Base-by-base conservation (phyloP, 92 coral and sea anemone species). In the Paramuricea clavata region DNA sequence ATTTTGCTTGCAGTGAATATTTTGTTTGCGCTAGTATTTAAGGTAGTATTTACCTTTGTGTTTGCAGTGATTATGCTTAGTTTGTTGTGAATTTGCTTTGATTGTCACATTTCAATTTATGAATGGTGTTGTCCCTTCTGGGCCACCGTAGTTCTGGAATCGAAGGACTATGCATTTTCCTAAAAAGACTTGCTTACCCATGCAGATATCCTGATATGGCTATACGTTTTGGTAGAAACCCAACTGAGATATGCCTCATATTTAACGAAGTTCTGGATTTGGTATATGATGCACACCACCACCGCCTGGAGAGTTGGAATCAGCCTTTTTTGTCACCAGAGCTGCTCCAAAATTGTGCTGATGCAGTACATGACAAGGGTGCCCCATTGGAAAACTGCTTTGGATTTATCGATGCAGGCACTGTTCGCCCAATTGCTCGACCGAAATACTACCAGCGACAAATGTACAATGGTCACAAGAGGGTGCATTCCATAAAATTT, bases 181-280 rank as follows among this genome's bases (percentile, higher is more conserved):
- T 65, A 16, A 81, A 81, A 64, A 22, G 86, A 50, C 78, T 81
- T 33, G 86, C 86, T 19, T 81, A 34, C 79, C 86, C 86, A 42
- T 81, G 86, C 32, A 67, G 86, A 26, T 81, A 81, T 50, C 43
- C 74, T 36, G 86, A 81, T n/a, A 81, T 81, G 86, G 86, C 50
- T 2, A 67, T 49, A 15, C 49, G 87, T 0, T 90, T 90, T 86
- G 90, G 93, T 6, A 33, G 93, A 70, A 81, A 90, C 54, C 88
- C 93, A 10, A 81, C 91, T 5, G 93, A 87, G 36, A 57, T 86
- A 28, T 81, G 93, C 26, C 76, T 90, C 7, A 90, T 86, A 15
- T 86, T 90, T 27, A 86, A 86, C 31, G 36, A 80, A 26, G 87
- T 81, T 70, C 49, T 81, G 10, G 86, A 67, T 61, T 85, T 33